Evolutionary conservation across 2,888 invertebrate species (phyloP), one percentile per base, ranked within the genome.

Genomic region (Oasisia sp.): DNA sequence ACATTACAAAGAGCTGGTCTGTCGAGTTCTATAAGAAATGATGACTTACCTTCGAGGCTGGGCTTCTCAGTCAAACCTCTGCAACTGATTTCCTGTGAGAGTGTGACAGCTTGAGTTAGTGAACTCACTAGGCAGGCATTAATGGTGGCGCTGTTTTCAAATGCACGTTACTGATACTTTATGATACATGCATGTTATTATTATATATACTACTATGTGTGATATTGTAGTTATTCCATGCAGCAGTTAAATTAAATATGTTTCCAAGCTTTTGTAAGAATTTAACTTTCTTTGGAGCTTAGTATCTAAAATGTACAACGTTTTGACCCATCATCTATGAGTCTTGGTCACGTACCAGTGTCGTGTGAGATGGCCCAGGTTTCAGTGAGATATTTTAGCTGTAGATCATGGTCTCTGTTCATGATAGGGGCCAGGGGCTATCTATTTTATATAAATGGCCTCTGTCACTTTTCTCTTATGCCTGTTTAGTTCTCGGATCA

Each of bases 1-100:
- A 44, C 2, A 27, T 5, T 14, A 27, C 27, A 45, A 14, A 50
- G 50, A 44, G 9, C 9, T n/a, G 44, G 91, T 44, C 11, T n/a
- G 32, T 1, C 12, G 50, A 91, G 32, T 50, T 44, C 45, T 14
- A 44, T 19, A n/a, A 74, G 74, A 56, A 38, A 44, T 50, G n/a
- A 19, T 11, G 32, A 45, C 44, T 27, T 93, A 95, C 95, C 95
- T 96, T 98, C 98, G 44, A 98, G 97, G 93, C 98, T 98, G 95
- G 98, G 97, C 89, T 97, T 97, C 95, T 98, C 95, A 91, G 94
- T 94, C 91, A 97, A 97, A 93, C 97, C 97, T 94, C 97, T 97
- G 32, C 97, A 95, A 91, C 97, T 97, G 95, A 98, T 98, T 95
- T 97, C 97, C 74, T 97, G 92, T 74, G 74, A 74, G 27, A 74